phyloP scores from a whole-genome alignment of 2,888 invertebrate species.

The Aphidoletes aphidimyza region DNA sequence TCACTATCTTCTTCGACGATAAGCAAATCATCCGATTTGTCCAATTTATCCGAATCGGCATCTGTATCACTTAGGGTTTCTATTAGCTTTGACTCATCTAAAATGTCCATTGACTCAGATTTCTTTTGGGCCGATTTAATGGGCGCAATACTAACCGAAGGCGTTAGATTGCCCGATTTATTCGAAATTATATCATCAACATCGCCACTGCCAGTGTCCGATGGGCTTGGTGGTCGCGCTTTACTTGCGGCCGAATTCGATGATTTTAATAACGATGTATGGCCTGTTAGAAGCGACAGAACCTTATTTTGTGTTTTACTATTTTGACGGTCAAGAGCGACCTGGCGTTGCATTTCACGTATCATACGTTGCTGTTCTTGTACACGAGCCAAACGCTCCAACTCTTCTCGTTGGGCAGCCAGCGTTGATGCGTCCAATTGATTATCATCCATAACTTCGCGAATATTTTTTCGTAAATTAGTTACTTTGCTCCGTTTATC shows the following conservation, averaged over 20 bases:
- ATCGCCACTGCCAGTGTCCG: conserved; percentile 61
- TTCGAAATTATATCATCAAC: conserved; percentile 59
- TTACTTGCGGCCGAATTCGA: conserved; percentile 55
- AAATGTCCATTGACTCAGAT: conserved; percentile 56
- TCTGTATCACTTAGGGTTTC: not conserved
- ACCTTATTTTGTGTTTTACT: conserved; percentile 77
- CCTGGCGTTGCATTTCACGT: conserved; percentile 83
- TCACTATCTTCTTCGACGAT: not conserved
- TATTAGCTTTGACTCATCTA: conserved; percentile 34
- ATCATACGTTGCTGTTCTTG: conserved; percentile 87
- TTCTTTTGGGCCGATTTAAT: conserved; percentile 59
- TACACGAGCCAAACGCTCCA: conserved; percentile 84
- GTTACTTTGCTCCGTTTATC: conserved; percentile 59
- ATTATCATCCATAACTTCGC: conserved; percentile 93
- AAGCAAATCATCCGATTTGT: not conserved
- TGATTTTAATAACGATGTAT: conserved; percentile 65
- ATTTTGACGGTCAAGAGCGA: conserved; percentile 77
- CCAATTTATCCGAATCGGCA: not conserved
- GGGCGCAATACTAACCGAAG: conserved; percentile 68
- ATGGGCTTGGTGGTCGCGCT: conserved; percentile 61
- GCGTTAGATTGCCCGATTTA: conserved; percentile 62
- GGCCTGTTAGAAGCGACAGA: conserved; percentile 78
- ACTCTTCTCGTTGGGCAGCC: conserved; percentile 92
- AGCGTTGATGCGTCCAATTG: conserved; percentile 92
- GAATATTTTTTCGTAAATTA: conserved; percentile 85